A percentile compares a stretch with the other conserved stretches of the same genome.
These are phyloP conservation scores for Pyrocoelia pectoralis DNA, from an alignment of 2,888 invertebrate genomes.

Conservation along the genomic window DNA sequence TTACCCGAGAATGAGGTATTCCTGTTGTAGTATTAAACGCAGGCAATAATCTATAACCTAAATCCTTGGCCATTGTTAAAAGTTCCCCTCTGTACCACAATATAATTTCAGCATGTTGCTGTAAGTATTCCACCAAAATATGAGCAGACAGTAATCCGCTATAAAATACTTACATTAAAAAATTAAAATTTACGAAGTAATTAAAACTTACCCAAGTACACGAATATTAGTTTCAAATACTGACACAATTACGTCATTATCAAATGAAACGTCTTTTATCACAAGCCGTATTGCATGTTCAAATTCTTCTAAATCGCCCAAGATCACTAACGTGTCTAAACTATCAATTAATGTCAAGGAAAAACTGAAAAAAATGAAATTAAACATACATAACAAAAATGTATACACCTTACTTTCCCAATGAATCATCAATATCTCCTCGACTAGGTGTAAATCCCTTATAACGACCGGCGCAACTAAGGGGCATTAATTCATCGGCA, in stretches of 20 bases:
- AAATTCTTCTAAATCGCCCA: conserved; percentile 95
- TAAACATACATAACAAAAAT: background rate
- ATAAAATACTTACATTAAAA: conserved; percentile 42
- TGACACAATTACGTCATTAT: conserved; percentile 93
- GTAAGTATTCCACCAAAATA: conserved; percentile 83
- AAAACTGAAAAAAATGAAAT: conserved; percentile 76
- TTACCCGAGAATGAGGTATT: conserved; percentile 93
- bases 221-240: conserved; percentile 99
- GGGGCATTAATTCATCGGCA: conserved; percentile 97
- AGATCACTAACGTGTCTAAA: conserved; percentile 88
- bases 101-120: conserved; percentile 76
- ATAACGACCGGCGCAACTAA: conserved; percentile 92
- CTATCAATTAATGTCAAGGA: conserved; percentile 95
- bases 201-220: conserved; percentile 92
- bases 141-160: conserved; percentile 94
- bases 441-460: conserved; percentile 89
- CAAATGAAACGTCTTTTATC: conserved; percentile 87
- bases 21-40: conserved; percentile 98
- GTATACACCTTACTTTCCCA: conserved; percentile 86
- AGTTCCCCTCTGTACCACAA: conserved; percentile 90
- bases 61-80: conserved; percentile 87
- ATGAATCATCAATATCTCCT: conserved; percentile 95
- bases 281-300: conserved; percentile 89
- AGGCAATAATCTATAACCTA: conserved; percentile 92
- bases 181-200: conserved; percentile 55